Evolutionary conservation across 30 jellyfish, hydroid and myxozoan species (phyloP).

Genomic region (Nemopilema nomurai): DNA sequence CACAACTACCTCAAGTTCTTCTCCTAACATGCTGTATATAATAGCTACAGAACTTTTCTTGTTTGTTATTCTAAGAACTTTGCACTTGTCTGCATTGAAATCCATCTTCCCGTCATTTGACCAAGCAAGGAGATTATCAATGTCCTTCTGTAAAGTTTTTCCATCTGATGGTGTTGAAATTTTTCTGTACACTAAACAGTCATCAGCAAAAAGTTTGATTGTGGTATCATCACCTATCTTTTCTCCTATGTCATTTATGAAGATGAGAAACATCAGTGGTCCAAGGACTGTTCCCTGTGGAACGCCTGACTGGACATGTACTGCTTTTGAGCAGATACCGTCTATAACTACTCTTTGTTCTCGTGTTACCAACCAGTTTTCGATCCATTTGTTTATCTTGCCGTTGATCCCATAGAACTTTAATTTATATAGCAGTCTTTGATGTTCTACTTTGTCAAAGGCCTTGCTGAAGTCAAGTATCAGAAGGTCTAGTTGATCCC

Average conservation of each 20-base stretch:
- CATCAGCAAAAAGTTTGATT: constrained; percentile 32
- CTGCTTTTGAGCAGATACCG: constrained; percentile 25
- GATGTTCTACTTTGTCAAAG: constrained; percentile 17
- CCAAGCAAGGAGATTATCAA: constrained; percentile 34
- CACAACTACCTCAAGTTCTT: constrained; percentile 26
- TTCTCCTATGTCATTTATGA: constrained; percentile 40
- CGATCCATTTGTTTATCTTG: constrained; percentile 27
- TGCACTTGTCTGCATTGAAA: constrained; percentile 40
- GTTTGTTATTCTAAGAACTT: constrained; percentile 43
- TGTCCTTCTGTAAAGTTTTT: constrained; percentile 34
- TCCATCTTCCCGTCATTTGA: constrained; percentile 43
- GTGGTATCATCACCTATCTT: constrained; percentile 38
- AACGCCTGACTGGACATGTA: constrained; percentile 39
- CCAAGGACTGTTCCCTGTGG: constrained; percentile 38
- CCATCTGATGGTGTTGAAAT: constrained; percentile 45
- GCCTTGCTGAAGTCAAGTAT: constrained; percentile 21
- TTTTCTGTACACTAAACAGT: constrained; percentile 43
- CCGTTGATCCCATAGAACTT: constrained; percentile 33
- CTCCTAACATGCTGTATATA: constrained; percentile 27
- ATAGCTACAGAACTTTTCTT: constrained; percentile 40
- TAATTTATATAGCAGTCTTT: constrained; percentile 26
- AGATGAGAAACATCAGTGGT: constrained; percentile 32
- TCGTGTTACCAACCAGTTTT: constrained; percentile 23
- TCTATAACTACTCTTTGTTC: constrained; percentile 21
- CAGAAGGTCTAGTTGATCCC: constrained; percentile 16